Evolutionary conservation across 2,797 vertebrate species (phyloP).

Genomic region (Aplochiton taeniatus): DNA sequence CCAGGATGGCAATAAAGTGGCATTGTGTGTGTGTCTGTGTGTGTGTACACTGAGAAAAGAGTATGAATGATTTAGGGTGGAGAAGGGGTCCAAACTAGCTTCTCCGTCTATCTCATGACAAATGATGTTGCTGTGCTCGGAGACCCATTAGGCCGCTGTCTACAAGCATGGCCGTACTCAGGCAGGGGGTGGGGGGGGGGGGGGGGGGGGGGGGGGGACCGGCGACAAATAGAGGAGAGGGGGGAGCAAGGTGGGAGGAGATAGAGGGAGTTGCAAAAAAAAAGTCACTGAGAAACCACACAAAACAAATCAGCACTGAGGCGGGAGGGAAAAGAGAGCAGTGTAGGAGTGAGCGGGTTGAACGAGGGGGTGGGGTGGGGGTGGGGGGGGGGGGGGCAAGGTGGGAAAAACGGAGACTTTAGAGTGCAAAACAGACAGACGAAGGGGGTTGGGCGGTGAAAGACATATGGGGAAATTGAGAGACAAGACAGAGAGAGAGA

Average conservation of each 20-base stretch:
- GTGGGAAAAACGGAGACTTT: background rate
- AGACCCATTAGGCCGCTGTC: conserved; percentile 53
- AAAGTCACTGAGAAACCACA: background rate
- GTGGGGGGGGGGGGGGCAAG: no score
- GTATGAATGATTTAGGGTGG: conserved; percentile 40
- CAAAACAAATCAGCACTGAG: background rate
- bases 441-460: background rate
- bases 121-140: conserved; percentile 46
- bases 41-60: conserved; percentile 21
- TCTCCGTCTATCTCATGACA: conserved; percentile 28
- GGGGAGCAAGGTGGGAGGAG: no score
- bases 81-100: conserved; percentile 26
- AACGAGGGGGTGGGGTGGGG: background rate
- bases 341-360: no score
- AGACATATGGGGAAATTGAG: background rate
- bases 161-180: conserved; percentile 38
- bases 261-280: background rate
- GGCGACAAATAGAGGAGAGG: background rate
- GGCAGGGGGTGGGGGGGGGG: conserved; percentile 14
- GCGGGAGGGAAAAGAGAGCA: background rate
- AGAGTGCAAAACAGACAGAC: background rate
- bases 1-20: background rate
- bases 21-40: conserved; percentile 6
- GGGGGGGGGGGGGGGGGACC: background rate
- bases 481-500: background rate